Percentiles rank a stretch among this genome's conserved stretches.
phyloP scores from a whole-genome alignment of 2,797 vertebrate species.

The Chromobotia macracanthus region DNA sequence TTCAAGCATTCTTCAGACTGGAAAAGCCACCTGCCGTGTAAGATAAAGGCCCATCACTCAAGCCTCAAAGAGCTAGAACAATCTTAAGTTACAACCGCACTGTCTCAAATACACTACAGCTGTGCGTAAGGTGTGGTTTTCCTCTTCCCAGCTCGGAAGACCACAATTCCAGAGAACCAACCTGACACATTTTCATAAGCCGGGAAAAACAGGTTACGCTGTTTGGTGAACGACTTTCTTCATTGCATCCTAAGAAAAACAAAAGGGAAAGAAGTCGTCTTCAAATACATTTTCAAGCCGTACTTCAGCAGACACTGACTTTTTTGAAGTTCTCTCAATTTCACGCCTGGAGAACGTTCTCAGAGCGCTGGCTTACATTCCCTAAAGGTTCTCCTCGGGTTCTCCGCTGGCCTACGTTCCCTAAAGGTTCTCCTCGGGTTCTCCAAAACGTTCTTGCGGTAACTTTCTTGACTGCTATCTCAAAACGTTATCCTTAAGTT shows the following conservation, averaged over 20 bases:
- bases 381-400: too few relatives aligned
- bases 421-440: too few relatives aligned
- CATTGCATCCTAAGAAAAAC: background rate
- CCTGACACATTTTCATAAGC: background rate
- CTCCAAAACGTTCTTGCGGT: too few relatives aligned
- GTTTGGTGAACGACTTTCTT: too few relatives aligned
- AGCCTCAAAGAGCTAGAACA: constrained; percentile 13
- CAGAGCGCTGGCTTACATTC: too few relatives aligned
- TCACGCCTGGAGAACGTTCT: background rate
- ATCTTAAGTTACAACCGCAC: background rate
- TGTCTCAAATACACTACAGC: background rate
- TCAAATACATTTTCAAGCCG: background rate
- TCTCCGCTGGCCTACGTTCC: too few relatives aligned
- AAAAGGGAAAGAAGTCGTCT: background rate
- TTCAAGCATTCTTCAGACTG: constrained; percentile 25
- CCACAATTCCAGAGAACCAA: constrained; percentile 11
- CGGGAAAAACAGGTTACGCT: background rate
- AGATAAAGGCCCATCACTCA: constrained; percentile 13
- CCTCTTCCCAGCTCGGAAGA: background rate
- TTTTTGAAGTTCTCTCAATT: constrained; percentile 2
- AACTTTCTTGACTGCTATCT: too few relatives aligned
- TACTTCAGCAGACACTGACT: background rate
- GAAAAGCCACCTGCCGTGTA: constrained; percentile 28
- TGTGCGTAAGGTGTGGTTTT: constrained; percentile 31
- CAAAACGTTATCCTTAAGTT: too few relatives aligned